These are phyloP conservation scores for Heliconius himera DNA, from an alignment of 1,140 invertebrate species.

Conservation along the genomic window DNA sequence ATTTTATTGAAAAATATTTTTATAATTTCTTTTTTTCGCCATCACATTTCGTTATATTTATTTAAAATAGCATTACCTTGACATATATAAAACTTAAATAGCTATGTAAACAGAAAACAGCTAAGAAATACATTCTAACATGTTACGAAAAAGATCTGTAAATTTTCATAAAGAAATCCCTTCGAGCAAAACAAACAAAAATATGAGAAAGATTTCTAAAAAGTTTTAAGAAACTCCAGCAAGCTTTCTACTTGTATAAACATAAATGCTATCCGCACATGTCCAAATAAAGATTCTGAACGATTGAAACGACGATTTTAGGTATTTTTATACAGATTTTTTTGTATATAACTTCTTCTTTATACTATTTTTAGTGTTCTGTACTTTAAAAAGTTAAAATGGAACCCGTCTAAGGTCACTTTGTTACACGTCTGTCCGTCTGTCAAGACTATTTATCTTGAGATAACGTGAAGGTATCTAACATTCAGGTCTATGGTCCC, in stretches of 20 bases:
- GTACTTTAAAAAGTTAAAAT: too few relatives aligned
- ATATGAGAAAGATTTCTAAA: not conserved
- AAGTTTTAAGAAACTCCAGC: not conserved
- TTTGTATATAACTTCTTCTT: too few relatives aligned
- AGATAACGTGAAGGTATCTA: too few relatives aligned
- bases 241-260: not conserved
- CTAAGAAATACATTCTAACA: not conserved
- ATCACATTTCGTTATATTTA: not conserved
- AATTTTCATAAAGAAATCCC: constrained; percentile 1
- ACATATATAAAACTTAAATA: not conserved
- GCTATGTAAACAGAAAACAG: not conserved
- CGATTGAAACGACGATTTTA: not conserved
- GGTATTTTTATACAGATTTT: not conserved
- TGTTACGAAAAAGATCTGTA: not conserved
- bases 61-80: not conserved
- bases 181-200: constrained; percentile 9
- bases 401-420: too few relatives aligned
- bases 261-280: constrained; percentile 9
- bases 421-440: too few relatives aligned
- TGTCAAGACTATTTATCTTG: too few relatives aligned
- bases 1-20: too few relatives aligned
- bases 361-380: too few relatives aligned
- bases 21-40: not conserved
- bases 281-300: not conserved
- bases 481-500: too few relatives aligned